Evolutionary conservation across 2,888 invertebrate genomes (phyloP).

Genomic region (Steinernema hermaphroditum): DNA sequence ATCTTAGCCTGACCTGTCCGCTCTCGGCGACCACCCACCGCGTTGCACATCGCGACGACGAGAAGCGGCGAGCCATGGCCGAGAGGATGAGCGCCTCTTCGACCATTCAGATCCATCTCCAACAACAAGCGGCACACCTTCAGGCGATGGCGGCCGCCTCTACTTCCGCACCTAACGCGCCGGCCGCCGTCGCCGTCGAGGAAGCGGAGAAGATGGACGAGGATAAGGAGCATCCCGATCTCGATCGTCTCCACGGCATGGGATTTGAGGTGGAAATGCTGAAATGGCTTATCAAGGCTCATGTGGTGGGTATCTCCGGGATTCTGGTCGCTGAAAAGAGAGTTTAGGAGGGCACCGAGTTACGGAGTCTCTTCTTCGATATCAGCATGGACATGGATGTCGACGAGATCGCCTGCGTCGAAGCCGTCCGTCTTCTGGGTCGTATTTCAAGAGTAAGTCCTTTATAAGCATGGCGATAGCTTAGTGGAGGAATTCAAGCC

Average conservation of each 20-base stretch:
- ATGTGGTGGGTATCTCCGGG: constrained; percentile 9
- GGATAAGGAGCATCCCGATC: neutral
- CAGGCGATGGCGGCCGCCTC: constrained; percentile 24
- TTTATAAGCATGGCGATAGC: too few species aligned
- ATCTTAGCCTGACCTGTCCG: neutral
- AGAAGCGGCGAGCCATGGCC: neutral
- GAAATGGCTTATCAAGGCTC: neutral
- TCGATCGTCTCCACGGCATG: constrained; percentile 1
- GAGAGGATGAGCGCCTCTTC: neutral
- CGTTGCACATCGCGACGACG: neutral
- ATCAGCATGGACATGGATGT: constrained; percentile 10
- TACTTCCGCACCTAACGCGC: neutral
- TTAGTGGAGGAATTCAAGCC: too few species aligned
- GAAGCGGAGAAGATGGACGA: constrained; percentile 11
- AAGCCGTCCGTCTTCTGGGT: constrained; percentile 35
- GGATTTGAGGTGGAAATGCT: constrained; percentile 2
- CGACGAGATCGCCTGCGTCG: constrained; percentile 38
- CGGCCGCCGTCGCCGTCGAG: neutral
- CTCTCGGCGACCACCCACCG: constrained; percentile 9
- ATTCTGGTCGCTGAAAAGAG: too few species aligned
- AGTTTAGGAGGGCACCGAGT: neutral
- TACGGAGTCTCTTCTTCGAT: neutral
- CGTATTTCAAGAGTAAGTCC: constrained; percentile 12
- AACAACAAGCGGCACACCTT: neutral
- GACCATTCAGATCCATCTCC: neutral